Evolutionary conservation across 2,888 invertebrate genomes (phyloP).

Genomic region (Linyphia triangularis): DNA sequence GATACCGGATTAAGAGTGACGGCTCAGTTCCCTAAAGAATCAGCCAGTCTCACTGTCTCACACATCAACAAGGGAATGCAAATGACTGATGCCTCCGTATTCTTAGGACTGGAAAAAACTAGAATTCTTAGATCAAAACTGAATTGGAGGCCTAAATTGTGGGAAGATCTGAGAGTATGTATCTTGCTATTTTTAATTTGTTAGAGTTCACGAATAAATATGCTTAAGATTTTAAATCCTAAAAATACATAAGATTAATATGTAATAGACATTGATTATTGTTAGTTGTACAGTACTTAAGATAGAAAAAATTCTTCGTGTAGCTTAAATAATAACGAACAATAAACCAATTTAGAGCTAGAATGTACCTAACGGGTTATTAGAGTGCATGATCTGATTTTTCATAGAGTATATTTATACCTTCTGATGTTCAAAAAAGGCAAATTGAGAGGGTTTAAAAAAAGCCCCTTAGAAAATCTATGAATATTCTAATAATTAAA

Average conservation of each 20-base stretch:
- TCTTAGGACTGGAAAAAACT: conserved; percentile 55
- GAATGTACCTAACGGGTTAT: too few species aligned
- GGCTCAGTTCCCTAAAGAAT: conserved; percentile 60
- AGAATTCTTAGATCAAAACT: conserved; percentile 55
- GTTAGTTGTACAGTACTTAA: too few species aligned
- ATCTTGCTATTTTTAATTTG: not conserved
- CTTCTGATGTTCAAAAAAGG: too few species aligned
- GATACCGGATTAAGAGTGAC: conserved; percentile 43
- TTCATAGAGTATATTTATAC: too few species aligned
- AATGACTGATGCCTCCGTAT: conserved; percentile 39
- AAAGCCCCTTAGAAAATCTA: too few species aligned
- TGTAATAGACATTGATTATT: not conserved
- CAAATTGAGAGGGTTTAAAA: too few species aligned
- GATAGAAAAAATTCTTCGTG: too few species aligned
- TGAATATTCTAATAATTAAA: too few species aligned
- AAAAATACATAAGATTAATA: not conserved
- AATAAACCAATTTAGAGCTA: too few species aligned
- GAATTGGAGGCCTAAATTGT: conserved; percentile 67
- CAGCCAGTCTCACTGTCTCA: conserved; percentile 40
- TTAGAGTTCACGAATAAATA: not conserved
- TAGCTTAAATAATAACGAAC: too few species aligned
- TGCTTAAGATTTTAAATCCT: not conserved
- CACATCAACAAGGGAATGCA: conserved; percentile 33
- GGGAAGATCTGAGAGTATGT: conserved; percentile 63
- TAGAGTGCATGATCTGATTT: too few species aligned